phyloP scores from a whole-genome alignment of 2,113 vertebrate species.

The Candoia aspera region DNA sequence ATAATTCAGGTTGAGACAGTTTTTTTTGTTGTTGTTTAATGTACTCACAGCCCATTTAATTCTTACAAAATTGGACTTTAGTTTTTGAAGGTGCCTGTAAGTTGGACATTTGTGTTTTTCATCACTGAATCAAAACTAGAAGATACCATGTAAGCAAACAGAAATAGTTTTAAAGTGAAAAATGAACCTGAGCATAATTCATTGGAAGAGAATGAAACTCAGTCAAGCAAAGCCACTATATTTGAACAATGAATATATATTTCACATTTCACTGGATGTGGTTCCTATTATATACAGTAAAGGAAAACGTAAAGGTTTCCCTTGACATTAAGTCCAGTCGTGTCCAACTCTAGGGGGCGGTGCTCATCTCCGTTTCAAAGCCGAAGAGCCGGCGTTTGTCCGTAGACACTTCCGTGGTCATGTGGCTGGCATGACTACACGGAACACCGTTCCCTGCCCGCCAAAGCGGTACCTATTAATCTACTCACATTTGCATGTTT shows the following conservation, averaged over 20 bases:
- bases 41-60: slow-evolving; percentile 24
- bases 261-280: not conserved
- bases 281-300: too few relatives aligned
- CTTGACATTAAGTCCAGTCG: too few relatives aligned
- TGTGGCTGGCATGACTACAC: too few relatives aligned
- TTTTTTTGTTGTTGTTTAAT: slow-evolving; percentile 49
- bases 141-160: not conserved
- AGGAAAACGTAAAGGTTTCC: too few relatives aligned
- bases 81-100: not conserved
- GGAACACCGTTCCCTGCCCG: too few relatives aligned
- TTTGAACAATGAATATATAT: not conserved
- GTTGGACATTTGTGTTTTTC: not conserved
- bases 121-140: not conserved
- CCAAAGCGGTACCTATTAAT: too few relatives aligned
- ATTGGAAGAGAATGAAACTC: not conserved
- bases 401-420: too few relatives aligned
- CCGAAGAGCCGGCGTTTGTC: too few relatives aligned
- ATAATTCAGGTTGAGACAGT: slow-evolving; percentile 31
- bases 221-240: not conserved
- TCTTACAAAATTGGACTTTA: slow-evolving; percentile 22
- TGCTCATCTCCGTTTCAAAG: too few relatives aligned
- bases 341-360: too few relatives aligned
- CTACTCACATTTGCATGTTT: too few relatives aligned
- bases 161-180: not conserved
- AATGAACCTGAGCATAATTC: not conserved